Conservation (phyloP, 2,888 invertebrate species). For the Tridacna gigas region DNA sequence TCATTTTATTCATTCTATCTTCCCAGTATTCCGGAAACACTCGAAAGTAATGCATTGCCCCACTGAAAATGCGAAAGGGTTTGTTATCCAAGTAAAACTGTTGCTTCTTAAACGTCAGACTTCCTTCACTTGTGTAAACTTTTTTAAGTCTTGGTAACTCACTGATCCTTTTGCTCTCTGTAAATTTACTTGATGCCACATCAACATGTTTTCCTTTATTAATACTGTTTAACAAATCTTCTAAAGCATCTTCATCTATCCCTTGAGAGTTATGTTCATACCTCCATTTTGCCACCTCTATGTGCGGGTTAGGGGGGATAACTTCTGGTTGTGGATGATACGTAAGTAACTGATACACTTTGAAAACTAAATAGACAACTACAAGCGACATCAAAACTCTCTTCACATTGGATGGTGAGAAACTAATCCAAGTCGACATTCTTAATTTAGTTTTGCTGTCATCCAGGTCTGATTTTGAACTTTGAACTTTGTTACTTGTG, state of each 20-base stretch:
- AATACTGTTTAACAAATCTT: conserved; percentile 16
- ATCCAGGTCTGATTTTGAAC: not conserved
- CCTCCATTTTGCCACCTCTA: not conserved
- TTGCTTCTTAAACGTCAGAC: conserved; percentile 70
- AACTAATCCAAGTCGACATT: conserved; percentile 17
- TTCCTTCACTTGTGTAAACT: conserved; percentile 57
- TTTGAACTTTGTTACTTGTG: not conserved
- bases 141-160: conserved; percentile 23
- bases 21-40: conserved; percentile 81
- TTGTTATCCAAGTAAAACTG: conserved; percentile 78
- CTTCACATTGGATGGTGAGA: conserved; percentile 14
- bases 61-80: conserved; percentile 79
- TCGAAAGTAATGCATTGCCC: conserved; percentile 83
- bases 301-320: conserved; percentile 4
- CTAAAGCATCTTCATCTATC: conserved; percentile 17
- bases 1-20: conserved; percentile 80
- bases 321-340: not conserved
- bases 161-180: not conserved
- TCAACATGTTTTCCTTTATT: conserved; percentile 7
- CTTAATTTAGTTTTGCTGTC: not conserved
- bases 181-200: not conserved
- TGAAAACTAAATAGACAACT: conserved; percentile 8
- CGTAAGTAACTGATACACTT: conserved; percentile 21
- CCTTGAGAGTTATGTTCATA: conserved; percentile 35
- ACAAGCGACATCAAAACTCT: conserved; percentile 2